Percentiles rank a stretch among this genome's conserved stretches.
Conservation (phyloP, 2,888 invertebrate species). For the Archaeoteleia sp. region DNA sequence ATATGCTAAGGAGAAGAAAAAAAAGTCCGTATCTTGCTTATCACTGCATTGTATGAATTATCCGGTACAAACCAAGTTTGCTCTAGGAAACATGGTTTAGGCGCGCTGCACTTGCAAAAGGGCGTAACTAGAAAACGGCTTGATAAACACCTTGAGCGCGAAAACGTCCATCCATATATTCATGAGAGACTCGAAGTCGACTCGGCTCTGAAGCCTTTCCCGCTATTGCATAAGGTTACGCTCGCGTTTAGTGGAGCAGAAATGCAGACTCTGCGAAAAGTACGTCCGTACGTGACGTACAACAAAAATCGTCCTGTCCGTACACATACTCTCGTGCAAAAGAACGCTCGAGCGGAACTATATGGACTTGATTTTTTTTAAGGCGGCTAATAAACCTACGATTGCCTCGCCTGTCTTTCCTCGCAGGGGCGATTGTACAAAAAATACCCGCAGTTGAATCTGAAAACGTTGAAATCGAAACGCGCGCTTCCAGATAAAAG, state of each 20-base stretch:
- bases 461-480: too few relatives aligned
- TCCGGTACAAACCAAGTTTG: slow-evolving; percentile 13
- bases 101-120: slow-evolving; percentile 44
- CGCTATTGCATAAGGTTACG: slow-evolving; percentile 62
- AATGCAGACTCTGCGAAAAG: slow-evolving; percentile 40
- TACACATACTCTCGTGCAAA: slow-evolving; percentile 5
- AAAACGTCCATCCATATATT: slow-evolving; percentile 67
- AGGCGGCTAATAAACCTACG: slow-evolving; percentile 1
- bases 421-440: too few relatives aligned
- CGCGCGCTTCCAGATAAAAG: too few relatives aligned
- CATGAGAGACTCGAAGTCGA: slow-evolving; percentile 59
- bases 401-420: neutral
- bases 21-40: neutral
- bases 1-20: too few relatives aligned
- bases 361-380: slow-evolving; percentile 7
- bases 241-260: slow-evolving; percentile 41
- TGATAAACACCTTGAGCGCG: slow-evolving; percentile 67
- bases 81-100: slow-evolving; percentile 17
- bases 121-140: slow-evolving; percentile 65
- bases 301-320: slow-evolving; percentile 31
- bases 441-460: too few relatives aligned
- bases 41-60: slow-evolving; percentile 34
- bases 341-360: slow-evolving; percentile 16
- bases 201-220: slow-evolving; percentile 32
- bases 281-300: slow-evolving; percentile 37